Conservation (phyloP, 1,140 invertebrate species). For the Drosophila obscura region DNA sequence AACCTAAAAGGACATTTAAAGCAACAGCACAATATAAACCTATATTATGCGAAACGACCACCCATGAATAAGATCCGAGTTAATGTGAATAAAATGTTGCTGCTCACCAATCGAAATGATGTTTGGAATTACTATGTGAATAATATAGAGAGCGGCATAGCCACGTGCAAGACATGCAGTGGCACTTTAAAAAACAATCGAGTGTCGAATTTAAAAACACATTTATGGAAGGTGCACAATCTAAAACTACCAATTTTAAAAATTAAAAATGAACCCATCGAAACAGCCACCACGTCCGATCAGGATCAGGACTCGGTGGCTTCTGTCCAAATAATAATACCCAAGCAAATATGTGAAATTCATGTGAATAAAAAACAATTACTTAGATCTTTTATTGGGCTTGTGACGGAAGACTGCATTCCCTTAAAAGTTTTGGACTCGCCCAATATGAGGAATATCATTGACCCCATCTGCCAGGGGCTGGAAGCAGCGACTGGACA, state of each 20-base stretch:
- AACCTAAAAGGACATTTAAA: conserved; percentile 9
- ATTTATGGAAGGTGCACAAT: not conserved
- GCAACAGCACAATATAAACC: no score
- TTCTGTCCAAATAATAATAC: no score
- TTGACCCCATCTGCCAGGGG: conserved; percentile 19
- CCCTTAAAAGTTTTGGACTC: conserved; percentile 16
- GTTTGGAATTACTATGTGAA: no score
- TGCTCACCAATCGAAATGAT: no score
- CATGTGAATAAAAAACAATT: conserved; percentile 10
- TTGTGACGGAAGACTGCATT: conserved; percentile 25
- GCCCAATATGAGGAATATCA: conserved; percentile 12
- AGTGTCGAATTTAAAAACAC: no score
- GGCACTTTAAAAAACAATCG: no score
- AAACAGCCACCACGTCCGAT: not conserved
- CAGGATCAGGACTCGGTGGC: no score
- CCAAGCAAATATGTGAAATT: not conserved
- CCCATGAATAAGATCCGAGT: no score
- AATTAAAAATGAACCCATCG: not conserved
- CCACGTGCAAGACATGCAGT: no score
- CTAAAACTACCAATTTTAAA: not conserved
- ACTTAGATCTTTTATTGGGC: conserved; percentile 12
- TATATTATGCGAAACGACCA: no score
- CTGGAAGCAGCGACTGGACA: not conserved
- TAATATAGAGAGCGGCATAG: no score
- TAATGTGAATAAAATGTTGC: no score